Conservation (phyloP, 2,888 invertebrate species). For the Hyppa rectilinea region DNA sequence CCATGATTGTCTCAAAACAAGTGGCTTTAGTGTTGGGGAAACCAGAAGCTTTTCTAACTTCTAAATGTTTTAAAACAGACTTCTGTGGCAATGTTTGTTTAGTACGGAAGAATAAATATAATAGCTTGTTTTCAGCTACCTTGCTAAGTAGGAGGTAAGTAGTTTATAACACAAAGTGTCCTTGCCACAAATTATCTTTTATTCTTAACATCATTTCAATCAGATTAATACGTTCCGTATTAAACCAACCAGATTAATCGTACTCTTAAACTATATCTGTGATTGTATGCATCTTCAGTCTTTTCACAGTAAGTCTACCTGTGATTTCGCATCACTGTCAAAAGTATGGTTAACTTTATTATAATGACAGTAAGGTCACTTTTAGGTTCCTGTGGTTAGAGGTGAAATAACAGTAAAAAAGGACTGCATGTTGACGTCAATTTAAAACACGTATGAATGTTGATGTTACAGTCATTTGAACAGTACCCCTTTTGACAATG, state of each 20-base stretch:
- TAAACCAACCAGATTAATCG: background rate
- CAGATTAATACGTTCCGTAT: background rate
- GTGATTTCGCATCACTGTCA: background rate
- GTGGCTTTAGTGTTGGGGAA: constrained; percentile 14
- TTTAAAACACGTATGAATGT: background rate
- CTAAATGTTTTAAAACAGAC: background rate
- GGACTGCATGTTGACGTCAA: background rate
- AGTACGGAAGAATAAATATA: too few species aligned
- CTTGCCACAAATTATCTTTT: background rate
- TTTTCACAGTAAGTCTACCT: too few species aligned
- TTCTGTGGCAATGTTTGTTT: background rate
- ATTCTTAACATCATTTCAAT: background rate
- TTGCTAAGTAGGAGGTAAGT: background rate
- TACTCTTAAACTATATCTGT: background rate
- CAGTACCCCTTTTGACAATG: background rate
- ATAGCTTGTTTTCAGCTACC: background rate
- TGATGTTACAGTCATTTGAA: constrained; percentile 4
- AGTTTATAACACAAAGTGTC: background rate
- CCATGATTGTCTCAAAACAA: constrained; percentile 35
- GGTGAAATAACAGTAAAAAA: background rate
- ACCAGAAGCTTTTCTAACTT: background rate
- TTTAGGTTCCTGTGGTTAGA: background rate
- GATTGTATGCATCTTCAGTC: background rate
- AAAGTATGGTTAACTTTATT: background rate
- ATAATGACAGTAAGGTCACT: background rate